These are phyloP conservation scores for Planiliza haematocheilus DNA, from an alignment of 2,113 vertebrate species.

Conservation along the genomic window DNA sequence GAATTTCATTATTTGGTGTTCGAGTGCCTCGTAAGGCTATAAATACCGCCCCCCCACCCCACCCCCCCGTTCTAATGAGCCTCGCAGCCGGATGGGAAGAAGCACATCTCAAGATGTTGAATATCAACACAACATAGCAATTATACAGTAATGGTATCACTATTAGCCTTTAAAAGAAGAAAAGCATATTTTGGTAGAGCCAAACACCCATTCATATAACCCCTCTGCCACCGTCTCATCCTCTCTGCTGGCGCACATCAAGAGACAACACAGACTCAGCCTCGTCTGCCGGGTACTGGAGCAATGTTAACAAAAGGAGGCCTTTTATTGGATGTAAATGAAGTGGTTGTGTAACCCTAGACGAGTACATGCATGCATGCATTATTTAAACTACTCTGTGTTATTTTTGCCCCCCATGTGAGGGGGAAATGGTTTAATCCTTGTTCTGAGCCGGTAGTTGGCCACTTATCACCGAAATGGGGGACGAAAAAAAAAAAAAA, in stretches of 20 bases:
- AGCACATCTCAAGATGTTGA: constrained; percentile 10
- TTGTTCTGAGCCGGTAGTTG: constrained; percentile 54
- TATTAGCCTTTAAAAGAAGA: neutral
- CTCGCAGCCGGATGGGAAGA: neutral
- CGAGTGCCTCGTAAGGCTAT: neutral
- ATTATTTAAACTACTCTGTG: neutral
- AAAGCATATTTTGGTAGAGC: constrained; percentile 18
- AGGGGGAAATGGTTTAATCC: constrained; percentile 57
- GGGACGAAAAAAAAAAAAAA: constrained; percentile 36
- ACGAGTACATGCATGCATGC: constrained; percentile 1
- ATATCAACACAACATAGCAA: constrained; percentile 23
- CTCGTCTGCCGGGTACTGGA: neutral
- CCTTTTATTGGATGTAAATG: neutral
- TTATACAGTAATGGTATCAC: constrained; percentile 19
- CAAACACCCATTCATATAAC: constrained; percentile 36
- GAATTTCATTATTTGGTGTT: neutral
- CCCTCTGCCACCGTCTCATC: constrained; percentile 26
- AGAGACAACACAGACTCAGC: neutral
- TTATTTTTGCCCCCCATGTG: constrained; percentile 13
- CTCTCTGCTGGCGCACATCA: constrained; percentile 11
- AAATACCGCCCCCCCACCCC: neutral
- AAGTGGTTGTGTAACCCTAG: neutral
- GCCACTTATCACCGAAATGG: constrained; percentile 77
- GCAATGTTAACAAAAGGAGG: neutral
- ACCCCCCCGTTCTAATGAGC: neutral